Conservation (phyloP, 2,797 vertebrate genomes). For the Sebastes hopkinsi region DNA sequence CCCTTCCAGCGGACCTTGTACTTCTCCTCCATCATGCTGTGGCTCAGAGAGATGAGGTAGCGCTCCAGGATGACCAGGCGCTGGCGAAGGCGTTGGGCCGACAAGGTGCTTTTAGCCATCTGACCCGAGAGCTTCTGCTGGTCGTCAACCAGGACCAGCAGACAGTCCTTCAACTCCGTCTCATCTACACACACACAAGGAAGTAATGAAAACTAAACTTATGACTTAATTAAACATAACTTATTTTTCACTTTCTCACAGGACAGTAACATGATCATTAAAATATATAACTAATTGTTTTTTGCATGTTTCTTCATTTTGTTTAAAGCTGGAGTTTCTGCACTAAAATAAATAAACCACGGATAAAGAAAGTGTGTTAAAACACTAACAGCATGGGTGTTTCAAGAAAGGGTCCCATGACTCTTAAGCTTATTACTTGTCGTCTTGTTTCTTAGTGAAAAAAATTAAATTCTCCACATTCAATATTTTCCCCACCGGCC, state of each 20-base stretch:
- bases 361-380: not conserved
- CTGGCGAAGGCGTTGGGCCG: constrained; percentile 92
- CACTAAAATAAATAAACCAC: not conserved
- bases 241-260: not conserved
- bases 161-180: constrained; percentile 92
- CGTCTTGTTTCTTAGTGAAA: not conserved
- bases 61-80: constrained; percentile 95
- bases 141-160: constrained; percentile 93
- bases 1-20: constrained; percentile 93
- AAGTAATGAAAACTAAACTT: not conserved
- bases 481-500: not conserved
- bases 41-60: constrained; percentile 96
- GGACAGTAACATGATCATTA: not conserved
- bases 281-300: too few relatives aligned
- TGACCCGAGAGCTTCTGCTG: constrained; percentile 91
- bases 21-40: constrained; percentile 94
- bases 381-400: not conserved
- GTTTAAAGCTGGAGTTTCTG: too few relatives aligned
- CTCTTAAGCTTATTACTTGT: not conserved
- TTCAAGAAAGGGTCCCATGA: constrained; percentile 1
- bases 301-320: too few relatives aligned
- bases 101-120: constrained; percentile 93
- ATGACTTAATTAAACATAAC: not conserved
- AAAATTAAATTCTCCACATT: not conserved
- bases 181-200: constrained; percentile 76